Conservation (phyloP, 2,797 vertebrate genomes). For the Cryptoblepharus egeriae region DNA sequence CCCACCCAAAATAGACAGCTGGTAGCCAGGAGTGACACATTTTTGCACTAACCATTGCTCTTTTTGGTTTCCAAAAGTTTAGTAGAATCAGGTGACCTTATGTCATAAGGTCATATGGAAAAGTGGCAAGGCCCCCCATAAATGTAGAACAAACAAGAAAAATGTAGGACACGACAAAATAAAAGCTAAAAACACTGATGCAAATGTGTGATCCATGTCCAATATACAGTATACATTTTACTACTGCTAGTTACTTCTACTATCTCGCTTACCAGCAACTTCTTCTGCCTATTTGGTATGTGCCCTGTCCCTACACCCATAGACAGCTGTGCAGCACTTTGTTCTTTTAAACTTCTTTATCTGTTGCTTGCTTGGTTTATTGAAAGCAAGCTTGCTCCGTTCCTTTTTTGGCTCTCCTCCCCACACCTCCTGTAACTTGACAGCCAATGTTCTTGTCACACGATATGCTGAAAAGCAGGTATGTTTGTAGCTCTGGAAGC, state of each 20-base stretch:
- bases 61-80: too few relatives aligned
- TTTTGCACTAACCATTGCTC: too few relatives aligned
- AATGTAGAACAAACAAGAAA: too few relatives aligned
- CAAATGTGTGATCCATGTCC: too few relatives aligned
- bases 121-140: too few relatives aligned
- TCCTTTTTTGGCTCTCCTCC: slow-evolving; percentile 36
- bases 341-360: not conserved
- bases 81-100: too few relatives aligned
- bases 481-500: slow-evolving; percentile 44
- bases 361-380: slow-evolving; percentile 27
- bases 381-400: slow-evolving; percentile 18
- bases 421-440: slow-evolving; percentile 48
- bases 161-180: too few relatives aligned
- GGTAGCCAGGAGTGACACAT: too few relatives aligned
- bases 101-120: too few relatives aligned
- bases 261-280: not conserved
- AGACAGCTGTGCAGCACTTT: not conserved
- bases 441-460: slow-evolving; percentile 27
- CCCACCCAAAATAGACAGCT: too few relatives aligned
- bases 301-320: not conserved
- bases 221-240: not conserved
- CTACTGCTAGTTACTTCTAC: not conserved
- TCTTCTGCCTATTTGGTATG: rapidly evolving
- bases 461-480: slow-evolving; percentile 33
- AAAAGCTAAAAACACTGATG: too few relatives aligned